phyloP scores from a whole-genome alignment of 2,888 invertebrate genomes.

The Ligdia adustata region DNA sequence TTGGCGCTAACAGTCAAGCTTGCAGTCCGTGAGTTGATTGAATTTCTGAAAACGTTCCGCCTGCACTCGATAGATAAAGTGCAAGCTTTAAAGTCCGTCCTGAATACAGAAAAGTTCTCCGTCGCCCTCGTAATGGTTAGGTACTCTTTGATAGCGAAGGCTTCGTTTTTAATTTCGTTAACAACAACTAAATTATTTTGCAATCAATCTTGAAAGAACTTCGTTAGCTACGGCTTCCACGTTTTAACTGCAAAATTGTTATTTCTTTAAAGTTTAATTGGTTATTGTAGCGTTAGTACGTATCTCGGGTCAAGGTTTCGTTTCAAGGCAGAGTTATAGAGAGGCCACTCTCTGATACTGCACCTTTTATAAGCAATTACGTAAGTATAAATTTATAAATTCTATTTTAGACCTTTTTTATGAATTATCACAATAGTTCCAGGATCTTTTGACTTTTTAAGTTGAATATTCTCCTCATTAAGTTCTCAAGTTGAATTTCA shows the following conservation, averaged over 20 bases:
- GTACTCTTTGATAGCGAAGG: neutral
- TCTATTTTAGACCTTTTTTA: too few species aligned
- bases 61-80: conserved; percentile 20
- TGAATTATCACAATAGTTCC: too few species aligned
- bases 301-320: conserved; percentile 16
- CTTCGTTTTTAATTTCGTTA: conserved; percentile 1
- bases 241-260: conserved; percentile 9
- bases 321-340: conserved; percentile 4
- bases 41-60: conserved; percentile 16
- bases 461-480: too few species aligned
- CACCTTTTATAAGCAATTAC: too few species aligned
- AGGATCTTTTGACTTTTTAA: too few species aligned
- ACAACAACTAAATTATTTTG: too few species aligned
- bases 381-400: too few species aligned
- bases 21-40: conserved; percentile 20
- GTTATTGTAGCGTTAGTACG: conserved; percentile 11
- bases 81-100: conserved; percentile 11
- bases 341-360: conserved; percentile 1
- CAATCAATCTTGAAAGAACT: conserved; percentile 10
- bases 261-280: conserved; percentile 18
- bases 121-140: neutral
- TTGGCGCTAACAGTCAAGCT: conserved; percentile 4
- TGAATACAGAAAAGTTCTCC: conserved; percentile 25
- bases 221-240: conserved; percentile 1
- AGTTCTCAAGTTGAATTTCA: too few species aligned